Evolutionary conservation across 2,797 vertebrate genomes (phyloP), one percentile per base, ranked within the genome.

Genomic region (Channa striata): DNA sequence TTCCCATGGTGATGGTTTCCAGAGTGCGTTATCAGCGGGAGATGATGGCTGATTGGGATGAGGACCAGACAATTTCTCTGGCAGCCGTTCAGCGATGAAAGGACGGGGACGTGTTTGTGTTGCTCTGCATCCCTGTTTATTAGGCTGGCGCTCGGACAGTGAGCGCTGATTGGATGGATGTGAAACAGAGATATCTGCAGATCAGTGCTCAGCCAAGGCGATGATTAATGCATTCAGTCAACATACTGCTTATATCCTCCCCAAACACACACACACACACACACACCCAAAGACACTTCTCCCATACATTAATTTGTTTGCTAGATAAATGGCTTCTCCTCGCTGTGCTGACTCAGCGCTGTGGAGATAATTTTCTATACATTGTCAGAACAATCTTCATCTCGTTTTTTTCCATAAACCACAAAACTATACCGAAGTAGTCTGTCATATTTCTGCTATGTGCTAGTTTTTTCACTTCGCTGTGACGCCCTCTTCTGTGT

Each of bases 1-100:
- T 94, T 94, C 88, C 94, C 92, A 94, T 95, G 93, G 93, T 42
- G 82, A 94, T 86, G 80, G 68, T 84, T 83, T 69, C 71, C 64
- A 73, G 68, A 79, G 77, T 73, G 83, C 43, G 53, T 80, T 85
- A 79, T 89, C 85, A 80, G 84, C 48, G 10, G 77, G 82, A 85
- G 89, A 89, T 81, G 90, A 86, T 87, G 68, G 58, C 68, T 78
- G 77, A 84, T 83, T 74, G 53, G 43, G 58, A 82, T 44, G 63
- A 74, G 68, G 75, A 73, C 25, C 72, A 64, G 70, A 23, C 19
- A 1, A 76, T 72, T 58, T 84, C 77, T 78, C 61, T 3, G 65
- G 74, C 59, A 63, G 60, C 34, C 42, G 12, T 42, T 75, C 60
- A n/a, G 51, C 54, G 61, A 52, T 74, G 36, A 81, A 74, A 74